These are phyloP conservation scores for Agrotis segetum DNA, from an alignment of 2,888 invertebrate species.

Conservation along the genomic window DNA sequence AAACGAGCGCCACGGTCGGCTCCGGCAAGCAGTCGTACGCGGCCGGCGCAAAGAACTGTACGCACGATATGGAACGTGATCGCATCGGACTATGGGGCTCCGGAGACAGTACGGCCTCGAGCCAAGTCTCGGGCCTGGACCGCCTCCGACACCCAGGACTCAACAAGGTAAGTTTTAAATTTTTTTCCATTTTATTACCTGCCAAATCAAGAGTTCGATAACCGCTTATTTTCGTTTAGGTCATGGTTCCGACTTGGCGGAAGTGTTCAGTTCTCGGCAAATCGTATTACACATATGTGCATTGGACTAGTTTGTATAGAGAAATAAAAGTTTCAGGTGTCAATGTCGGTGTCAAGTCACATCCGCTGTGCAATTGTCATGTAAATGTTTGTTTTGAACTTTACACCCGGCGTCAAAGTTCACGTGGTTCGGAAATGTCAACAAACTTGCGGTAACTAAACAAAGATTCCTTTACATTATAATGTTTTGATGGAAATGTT, in stretches of 20 bases:
- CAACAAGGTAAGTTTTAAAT: conserved; percentile 92
- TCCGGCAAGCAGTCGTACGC: conserved; percentile 81
- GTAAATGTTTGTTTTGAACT: conserved; percentile 78
- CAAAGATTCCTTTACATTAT: conserved; percentile 22
- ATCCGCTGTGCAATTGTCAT: conserved; percentile 66
- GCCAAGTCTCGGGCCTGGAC: conserved; percentile 92
- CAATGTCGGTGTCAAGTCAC: conserved; percentile 34
- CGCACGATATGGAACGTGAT: conserved; percentile 91
- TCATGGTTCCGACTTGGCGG: conserved; percentile 78
- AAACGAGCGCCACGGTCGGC: conserved; percentile 77
- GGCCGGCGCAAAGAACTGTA: conserved; percentile 76
- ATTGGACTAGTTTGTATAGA: conserved; percentile 34
- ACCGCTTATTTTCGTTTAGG: conserved; percentile 75
- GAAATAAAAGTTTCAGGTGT: conserved; percentile 15
- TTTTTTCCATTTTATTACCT: neutral
- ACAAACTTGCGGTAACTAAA: conserved; percentile 70
- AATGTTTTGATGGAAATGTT: conserved; percentile 17
- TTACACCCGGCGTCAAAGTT: conserved; percentile 74
- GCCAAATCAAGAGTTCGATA: conserved; percentile 53
- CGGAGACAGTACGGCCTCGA: conserved; percentile 90
- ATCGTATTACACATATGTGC: conserved; percentile 42
- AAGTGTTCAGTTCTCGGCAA: conserved; percentile 69
- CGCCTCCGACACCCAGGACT: conserved; percentile 92
- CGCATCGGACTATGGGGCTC: conserved; percentile 92
- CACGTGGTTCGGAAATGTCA: conserved; percentile 72